These are phyloP conservation scores for Nymphalis io DNA, from an alignment of 1,140 invertebrate species.

Conservation along the genomic window DNA sequence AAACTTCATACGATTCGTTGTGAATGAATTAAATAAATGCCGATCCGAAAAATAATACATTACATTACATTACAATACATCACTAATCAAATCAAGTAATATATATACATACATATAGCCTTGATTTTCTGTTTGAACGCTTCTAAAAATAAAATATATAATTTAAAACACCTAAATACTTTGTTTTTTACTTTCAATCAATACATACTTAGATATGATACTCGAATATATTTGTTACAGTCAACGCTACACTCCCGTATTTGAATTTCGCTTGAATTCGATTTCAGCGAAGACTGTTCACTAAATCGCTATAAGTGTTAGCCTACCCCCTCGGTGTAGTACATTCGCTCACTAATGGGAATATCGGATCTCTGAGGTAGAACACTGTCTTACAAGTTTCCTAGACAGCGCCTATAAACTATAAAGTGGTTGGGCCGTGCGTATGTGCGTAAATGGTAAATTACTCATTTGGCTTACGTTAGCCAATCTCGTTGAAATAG, in stretches of 20 bases:
- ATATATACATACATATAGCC: no score
- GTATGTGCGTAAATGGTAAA: slow-evolving; percentile 50
- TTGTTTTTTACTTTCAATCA: no score
- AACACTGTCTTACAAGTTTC: slow-evolving; percentile 46
- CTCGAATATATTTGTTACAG: background rate
- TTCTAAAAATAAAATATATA: no score
- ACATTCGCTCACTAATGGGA: slow-evolving; percentile 55
- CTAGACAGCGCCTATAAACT: slow-evolving; percentile 42
- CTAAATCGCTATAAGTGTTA: slow-evolving; percentile 44
- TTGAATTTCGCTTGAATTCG: slow-evolving; percentile 17
- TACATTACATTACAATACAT: no score
- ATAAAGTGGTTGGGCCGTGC: slow-evolving; percentile 24
- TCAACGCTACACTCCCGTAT: slow-evolving; percentile 15
- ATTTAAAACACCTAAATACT: no score
- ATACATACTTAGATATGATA: background rate
- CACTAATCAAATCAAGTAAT: no score
- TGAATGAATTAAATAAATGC: no score
- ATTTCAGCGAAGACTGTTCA: slow-evolving; percentile 35
- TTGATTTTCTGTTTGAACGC: no score
- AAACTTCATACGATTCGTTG: background rate
- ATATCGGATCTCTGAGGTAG: slow-evolving; percentile 49
- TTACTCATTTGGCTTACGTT: slow-evolving; percentile 44
- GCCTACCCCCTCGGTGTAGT: slow-evolving; percentile 44
- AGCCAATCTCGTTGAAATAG: slow-evolving; percentile 26
- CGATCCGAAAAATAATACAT: no score